Conservation (phyloP, 2,888 invertebrate species). For the Cataglyphis livida region DNA sequence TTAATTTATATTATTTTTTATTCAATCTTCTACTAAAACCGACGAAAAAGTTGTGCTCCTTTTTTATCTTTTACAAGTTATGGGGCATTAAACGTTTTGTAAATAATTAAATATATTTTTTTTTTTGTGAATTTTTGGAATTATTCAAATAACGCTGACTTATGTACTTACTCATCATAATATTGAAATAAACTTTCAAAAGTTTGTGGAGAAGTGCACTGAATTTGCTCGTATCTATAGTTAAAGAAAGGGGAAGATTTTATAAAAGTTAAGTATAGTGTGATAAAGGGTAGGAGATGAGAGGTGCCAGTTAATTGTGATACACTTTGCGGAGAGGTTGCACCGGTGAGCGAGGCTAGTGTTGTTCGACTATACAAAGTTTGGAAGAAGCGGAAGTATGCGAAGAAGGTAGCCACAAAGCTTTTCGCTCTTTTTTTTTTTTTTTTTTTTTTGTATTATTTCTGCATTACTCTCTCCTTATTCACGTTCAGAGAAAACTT, state of each 20-base stretch:
- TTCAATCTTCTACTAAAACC: neutral
- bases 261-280: constrained; percentile 70
- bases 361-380: constrained; percentile 41
- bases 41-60: constrained; percentile 2
- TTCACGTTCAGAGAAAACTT: constrained; percentile 8
- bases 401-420: neutral
- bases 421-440: constrained; percentile 1
- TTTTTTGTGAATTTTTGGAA: neutral
- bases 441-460: constrained; percentile 21
- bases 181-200: constrained; percentile 78
- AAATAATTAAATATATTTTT: constrained; percentile 11
- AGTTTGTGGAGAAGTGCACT: constrained; percentile 31
- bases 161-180: constrained; percentile 72
- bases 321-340: constrained; percentile 83
- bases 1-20: constrained; percentile 18
- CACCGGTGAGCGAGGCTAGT: constrained; percentile 47
- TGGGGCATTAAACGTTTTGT: neutral
- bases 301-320: constrained; percentile 83
- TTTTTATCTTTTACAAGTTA: constrained; percentile 9
- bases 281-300: constrained; percentile 68
- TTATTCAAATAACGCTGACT: constrained; percentile 26
- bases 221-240: constrained; percentile 42
- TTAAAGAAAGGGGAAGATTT: constrained; percentile 70
- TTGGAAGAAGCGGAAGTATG: constrained; percentile 26
- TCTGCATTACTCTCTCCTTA: constrained; percentile 24